Evolutionary conservation across 2,797 vertebrate genomes (phyloP), one percentile per base, ranked within the genome.

Genomic region (Clarias fuscus): DNA sequence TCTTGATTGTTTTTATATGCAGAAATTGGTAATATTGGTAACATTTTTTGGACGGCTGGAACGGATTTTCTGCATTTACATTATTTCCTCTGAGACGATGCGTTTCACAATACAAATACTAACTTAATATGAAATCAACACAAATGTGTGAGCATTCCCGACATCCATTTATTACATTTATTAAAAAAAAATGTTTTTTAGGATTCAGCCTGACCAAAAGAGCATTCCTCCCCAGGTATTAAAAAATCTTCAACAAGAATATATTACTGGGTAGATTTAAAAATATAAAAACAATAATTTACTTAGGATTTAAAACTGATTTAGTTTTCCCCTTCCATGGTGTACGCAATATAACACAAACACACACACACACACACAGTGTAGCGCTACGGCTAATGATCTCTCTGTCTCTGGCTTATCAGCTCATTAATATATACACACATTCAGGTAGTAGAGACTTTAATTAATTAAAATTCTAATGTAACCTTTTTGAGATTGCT

Each of bases 391-490:
- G 13, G 13, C 22, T 48, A 27, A 58, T 20, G 73, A 2, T 5
- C 48, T 30, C 15, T 58, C n/a, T 20, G 71, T 53, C 72, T 53
- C 53, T 20, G 75, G 75, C 75, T 59, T 30, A 59, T 58, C 27
- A 59, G 75, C 75, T 59, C 75, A 59, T 77, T 77, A 77, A 59
- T 77, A 77, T 76, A 77, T 33, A 59, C 18, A 59, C 33, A 27
- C 75, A 59, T 77, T 59, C 27, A 77, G 75, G n/a, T 53, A 33
- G 20, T 48, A 62, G 20, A n/a, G 67, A 15, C 67, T 58, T 72
- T 64, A 64, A 53, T 72, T 84, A 84, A 77, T 59, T 33, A 77
- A 59, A 77, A 77, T 77, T 76, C 14, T 76, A 76, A 27, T 76
- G 73, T 58, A 76, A 76, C 73, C 48, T 56, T 76, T 64, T 76